Conservation (phyloP, 2,888 invertebrate genomes). For the Sipunculus nudus region DNA sequence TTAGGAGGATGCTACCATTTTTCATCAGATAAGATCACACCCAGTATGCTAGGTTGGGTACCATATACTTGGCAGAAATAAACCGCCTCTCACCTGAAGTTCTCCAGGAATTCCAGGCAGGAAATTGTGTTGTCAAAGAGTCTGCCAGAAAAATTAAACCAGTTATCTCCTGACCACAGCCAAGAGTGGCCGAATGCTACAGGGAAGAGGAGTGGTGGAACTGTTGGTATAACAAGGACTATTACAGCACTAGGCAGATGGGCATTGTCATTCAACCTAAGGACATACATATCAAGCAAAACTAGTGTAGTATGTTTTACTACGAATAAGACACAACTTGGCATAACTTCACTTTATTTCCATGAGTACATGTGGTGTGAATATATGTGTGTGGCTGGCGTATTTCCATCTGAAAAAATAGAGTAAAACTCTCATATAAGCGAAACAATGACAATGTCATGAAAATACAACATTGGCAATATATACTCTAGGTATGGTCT, state of each 20-base stretch:
- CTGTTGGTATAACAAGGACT: constrained; percentile 11
- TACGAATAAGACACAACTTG: too few relatives aligned
- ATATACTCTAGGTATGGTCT: too few relatives aligned
- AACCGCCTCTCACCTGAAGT: background rate
- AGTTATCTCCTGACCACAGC: constrained; percentile 23
- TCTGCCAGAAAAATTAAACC: constrained; percentile 15
- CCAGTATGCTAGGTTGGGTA: constrained; percentile 12
- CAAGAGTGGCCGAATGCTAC: constrained; percentile 21
- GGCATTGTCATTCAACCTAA: constrained; percentile 11
- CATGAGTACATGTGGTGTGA: too few relatives aligned
- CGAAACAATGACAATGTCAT: too few relatives aligned
- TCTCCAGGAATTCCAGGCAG: constrained; percentile 12
- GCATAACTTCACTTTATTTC: too few relatives aligned
- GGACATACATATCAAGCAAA: constrained; percentile 5
- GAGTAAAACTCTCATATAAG: too few relatives aligned
- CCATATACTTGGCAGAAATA: constrained; percentile 15
- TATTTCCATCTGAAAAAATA: too few relatives aligned
- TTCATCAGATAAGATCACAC: constrained; percentile 11
- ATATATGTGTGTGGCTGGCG: too few relatives aligned
- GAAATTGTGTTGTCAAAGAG: constrained; percentile 27
- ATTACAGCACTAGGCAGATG: constrained; percentile 5
- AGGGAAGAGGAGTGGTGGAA: constrained; percentile 19
- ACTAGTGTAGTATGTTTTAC: too few relatives aligned
- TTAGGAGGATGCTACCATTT: constrained; percentile 14
- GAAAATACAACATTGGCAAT: too few relatives aligned